Conservation (phyloP, 64 coral and sea anemone genomes). For the Stichodactyla mertensii region DNA sequence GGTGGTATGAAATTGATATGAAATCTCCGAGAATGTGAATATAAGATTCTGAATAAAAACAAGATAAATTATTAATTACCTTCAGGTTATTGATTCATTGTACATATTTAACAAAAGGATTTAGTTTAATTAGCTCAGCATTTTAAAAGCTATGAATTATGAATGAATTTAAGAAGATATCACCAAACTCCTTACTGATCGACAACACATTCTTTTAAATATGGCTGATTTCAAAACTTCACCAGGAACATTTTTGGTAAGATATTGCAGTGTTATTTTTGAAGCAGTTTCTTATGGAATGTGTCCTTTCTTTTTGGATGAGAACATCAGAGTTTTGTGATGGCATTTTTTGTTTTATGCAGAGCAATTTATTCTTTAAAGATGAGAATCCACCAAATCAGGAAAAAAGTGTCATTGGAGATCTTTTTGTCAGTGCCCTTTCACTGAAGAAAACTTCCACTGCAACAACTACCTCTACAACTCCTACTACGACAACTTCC, state of each 20-base stretch:
- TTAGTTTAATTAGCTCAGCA: slow-evolving; percentile 5
- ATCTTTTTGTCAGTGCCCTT: slow-evolving; percentile 60
- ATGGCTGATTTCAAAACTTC: slow-evolving; percentile 28
- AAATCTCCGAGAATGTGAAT: background rate
- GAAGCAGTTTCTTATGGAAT: background rate
- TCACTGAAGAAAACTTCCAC: slow-evolving; percentile 34
- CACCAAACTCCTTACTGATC: background rate
- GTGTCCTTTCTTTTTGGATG: background rate
- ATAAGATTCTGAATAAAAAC: background rate
- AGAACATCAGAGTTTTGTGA: background rate
- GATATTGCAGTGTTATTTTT: background rate
- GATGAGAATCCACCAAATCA: slow-evolving; percentile 56
- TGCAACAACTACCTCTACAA: background rate
- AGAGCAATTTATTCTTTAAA: slow-evolving; percentile 97
- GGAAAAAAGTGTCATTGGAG: slow-evolving; percentile 46
- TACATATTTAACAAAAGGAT: slow-evolving; percentile 21
- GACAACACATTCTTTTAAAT: background rate
- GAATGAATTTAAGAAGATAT: slow-evolving; percentile 11
- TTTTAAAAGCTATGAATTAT: background rate
- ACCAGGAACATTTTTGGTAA: slow-evolving; percentile 26
- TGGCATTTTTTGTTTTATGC: slow-evolving; percentile 26
- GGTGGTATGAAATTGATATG: background rate
- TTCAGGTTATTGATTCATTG: slow-evolving; percentile 7
- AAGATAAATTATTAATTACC: background rate
- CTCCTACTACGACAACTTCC: background rate